Evolutionary conservation across 1,140 invertebrate genomes (phyloP).

Genomic region (Leucophenga varia): DNA sequence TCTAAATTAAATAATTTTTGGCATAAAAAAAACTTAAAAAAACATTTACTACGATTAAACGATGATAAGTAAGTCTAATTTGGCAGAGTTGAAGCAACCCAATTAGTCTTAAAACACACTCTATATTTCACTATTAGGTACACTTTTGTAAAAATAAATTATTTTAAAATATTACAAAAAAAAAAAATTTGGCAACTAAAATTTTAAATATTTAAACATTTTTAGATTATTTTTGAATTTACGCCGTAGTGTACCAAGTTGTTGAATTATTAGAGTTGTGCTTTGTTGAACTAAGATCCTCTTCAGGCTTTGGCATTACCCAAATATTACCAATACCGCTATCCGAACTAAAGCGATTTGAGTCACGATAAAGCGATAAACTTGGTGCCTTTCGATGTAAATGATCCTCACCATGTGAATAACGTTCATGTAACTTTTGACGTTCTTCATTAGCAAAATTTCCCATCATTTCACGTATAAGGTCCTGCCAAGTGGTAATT

Average conservation of each 20-base stretch:
- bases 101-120: too few relatives aligned
- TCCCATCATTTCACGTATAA: conserved; percentile 48
- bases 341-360: conserved; percentile 52
- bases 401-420: conserved; percentile 40
- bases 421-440: conserved; percentile 40
- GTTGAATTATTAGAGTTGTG: conserved; percentile 35
- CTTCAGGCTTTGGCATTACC: conserved; percentile 44
- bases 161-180: too few relatives aligned
- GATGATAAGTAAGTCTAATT: too few relatives aligned
- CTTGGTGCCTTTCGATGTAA: conserved; percentile 44
- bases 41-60: too few relatives aligned
- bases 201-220: too few relatives aligned
- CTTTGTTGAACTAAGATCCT: conserved; percentile 17
- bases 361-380: conserved; percentile 45
- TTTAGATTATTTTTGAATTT: not conserved
- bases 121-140: too few relatives aligned
- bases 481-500: conserved; percentile 37
- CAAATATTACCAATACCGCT: conserved; percentile 52
- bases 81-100: too few relatives aligned
- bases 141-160: too few relatives aligned
- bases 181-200: too few relatives aligned
- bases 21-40: too few relatives aligned
- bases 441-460: conserved; percentile 44
- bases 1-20: too few relatives aligned
- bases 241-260: conserved; percentile 44